Evolutionary conservation across 1,140 invertebrate genomes (phyloP), one percentile per base, ranked within the genome.

Genomic region (Heliconius nattereri): DNA sequence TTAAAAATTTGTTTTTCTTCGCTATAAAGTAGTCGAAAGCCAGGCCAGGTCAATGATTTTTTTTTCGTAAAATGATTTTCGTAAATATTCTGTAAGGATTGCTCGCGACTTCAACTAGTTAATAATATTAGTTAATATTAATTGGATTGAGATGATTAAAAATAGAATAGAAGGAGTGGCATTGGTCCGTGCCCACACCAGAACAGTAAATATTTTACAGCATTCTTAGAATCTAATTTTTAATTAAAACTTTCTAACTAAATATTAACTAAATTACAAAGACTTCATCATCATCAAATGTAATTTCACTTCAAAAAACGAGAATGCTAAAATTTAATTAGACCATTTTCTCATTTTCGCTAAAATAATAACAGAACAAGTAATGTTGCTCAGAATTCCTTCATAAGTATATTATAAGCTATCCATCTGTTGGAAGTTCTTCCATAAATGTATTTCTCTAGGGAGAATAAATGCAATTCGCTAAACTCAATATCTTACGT

Each of bases 401-500:
- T 71, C 32, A 71, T 71, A 71, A 37, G 71, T 71, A 71, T 37
- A 37, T 71, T 71, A 66, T 66, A 66, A 71, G 71, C 32, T 71
- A 71, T 19, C 32, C 19, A 37, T 71, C 71, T 71, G 32, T 71
- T 35, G 32, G 32, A 71, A 71, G 32, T 78, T 78, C 72, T 78
- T 76, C 26, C 49, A 66, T 76, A 80, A 80, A 80, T 72, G 60
- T 76, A 80, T 77, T 81, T 77, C 81, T 82, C 81, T 29, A 11
- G 81, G 78, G 81, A 78, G 49, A 23, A 70, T 79, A 71, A 83
- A 83, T 83, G 78, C 81, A 83, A 83, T 83, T 83, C 73, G 76
- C 78, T 78, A 83, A 82, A 82, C 78, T 79, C 75, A 77, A 75
- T 78, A 80, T 83, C 81, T 83, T 78, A 83, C 81, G 66, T 80